A percentile compares a stretch with the other conserved stretches of the same genome.
phyloP scores from a whole-genome alignment of 1,140 invertebrate species.

The Orchestia grillus region DNA sequence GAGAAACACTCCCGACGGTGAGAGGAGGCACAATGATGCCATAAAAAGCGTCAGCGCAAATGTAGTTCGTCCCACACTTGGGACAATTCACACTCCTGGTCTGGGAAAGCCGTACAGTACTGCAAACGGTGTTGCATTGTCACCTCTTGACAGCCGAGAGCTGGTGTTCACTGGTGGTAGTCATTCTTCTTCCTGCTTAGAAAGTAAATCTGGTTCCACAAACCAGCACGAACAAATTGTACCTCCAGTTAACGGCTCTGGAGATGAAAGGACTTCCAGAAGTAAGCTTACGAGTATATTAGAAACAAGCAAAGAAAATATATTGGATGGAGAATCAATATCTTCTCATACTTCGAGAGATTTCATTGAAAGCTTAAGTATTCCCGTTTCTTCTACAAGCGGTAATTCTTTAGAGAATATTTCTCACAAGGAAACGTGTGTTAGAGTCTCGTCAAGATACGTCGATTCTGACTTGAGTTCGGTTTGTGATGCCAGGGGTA shows the following conservation, averaged over 20 bases:
- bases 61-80: not conserved
- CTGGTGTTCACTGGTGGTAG: not conserved
- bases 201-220: not conserved
- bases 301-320: constrained; percentile 46
- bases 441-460: not conserved
- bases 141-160: not conserved
- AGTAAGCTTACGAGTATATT: constrained; percentile 35
- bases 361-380: not conserved
- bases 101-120: not conserved
- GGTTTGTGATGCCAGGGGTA: not conserved
- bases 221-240: constrained; percentile 12
- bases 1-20: constrained; percentile 65
- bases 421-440: not conserved
- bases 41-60: not conserved
- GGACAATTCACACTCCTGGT: not conserved
- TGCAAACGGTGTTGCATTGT: not conserved
- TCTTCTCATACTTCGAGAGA: not conserved
- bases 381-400: not conserved
- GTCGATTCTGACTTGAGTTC: constrained; percentile 14
- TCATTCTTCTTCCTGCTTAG: not conserved
- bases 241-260: not conserved
- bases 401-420: not conserved
- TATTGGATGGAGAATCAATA: not conserved
- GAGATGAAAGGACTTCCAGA: not conserved
- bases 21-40: constrained; percentile 60